Conservation (phyloP, 1,140 invertebrate genomes). For the Laupala kohalensis region DNA sequence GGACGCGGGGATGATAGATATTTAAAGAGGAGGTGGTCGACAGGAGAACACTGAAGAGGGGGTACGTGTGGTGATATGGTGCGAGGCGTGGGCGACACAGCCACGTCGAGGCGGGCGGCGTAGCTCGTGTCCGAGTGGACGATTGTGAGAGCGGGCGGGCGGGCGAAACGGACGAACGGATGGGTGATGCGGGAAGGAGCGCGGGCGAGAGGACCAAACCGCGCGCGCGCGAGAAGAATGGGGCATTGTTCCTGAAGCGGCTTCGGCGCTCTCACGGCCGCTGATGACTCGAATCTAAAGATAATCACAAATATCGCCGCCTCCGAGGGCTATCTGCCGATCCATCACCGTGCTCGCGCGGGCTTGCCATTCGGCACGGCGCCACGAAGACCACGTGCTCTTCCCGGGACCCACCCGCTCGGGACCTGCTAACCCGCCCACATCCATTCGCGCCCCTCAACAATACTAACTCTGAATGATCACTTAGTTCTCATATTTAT, state of each 20-base stretch:
- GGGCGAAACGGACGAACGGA: neutral
- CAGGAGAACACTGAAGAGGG: no score
- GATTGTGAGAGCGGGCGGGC: neutral
- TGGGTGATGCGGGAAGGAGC: neutral
- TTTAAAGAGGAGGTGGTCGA: no score
- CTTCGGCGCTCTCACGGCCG: neutral
- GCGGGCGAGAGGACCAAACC: no score
- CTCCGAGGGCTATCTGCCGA: neutral
- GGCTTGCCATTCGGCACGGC: neutral
- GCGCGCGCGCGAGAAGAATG: neutral
- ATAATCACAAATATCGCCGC: neutral
- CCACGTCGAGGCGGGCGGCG: no score
- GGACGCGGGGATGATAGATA: no score
- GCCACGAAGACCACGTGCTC: no score
- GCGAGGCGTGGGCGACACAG: no score
- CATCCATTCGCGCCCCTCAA: no score
- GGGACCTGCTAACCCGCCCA: neutral
- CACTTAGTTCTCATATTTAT: no score
- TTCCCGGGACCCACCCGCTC: no score
- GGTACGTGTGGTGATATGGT: no score
- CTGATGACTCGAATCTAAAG: neutral
- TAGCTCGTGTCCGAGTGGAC: neutral
- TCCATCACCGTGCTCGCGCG: neutral
- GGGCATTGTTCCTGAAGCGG: neutral
- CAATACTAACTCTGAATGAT: no score